Percentiles rank a stretch among this genome's conserved stretches.
These are phyloP conservation scores for Tachuris rubrigastra DNA, from an alignment of 2,113 vertebrate genomes.

Conservation along the genomic window DNA sequence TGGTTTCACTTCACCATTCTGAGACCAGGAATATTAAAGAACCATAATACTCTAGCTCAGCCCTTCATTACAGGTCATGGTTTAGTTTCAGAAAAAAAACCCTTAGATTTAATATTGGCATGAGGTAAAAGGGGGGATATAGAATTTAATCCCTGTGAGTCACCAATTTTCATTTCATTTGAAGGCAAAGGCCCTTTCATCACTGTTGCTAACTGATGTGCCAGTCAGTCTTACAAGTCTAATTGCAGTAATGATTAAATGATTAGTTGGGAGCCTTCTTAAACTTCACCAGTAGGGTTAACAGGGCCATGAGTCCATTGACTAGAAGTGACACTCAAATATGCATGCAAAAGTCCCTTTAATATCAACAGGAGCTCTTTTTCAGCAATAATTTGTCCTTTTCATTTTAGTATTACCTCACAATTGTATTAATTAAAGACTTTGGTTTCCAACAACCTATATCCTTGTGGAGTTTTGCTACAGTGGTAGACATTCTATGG, in stretches of 20 bases:
- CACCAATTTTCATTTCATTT: not conserved
- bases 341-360: not conserved
- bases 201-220: not conserved
- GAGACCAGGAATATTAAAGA: not conserved
- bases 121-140: not conserved
- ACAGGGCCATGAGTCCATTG: not conserved
- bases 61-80: not conserved
- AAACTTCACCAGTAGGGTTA: not conserved
- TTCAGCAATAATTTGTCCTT: not conserved
- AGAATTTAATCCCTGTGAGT: not conserved
- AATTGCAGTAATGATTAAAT: slow-evolving; percentile 48
- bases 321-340: not conserved
- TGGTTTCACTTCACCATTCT: not conserved
- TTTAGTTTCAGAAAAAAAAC: not conserved
- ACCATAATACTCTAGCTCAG: not conserved
- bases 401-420: not conserved
- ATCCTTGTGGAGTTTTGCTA: not conserved
- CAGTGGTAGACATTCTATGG: not conserved
- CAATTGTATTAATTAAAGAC: not conserved
- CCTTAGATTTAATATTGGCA: not conserved
- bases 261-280: not conserved
- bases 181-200: not conserved
- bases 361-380: not conserved
- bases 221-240: slow-evolving; percentile 24
- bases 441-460: not conserved